Percentiles rank a stretch among this genome's conserved stretches.
These are phyloP conservation scores for Zonotrichia leucophrys DNA, from an alignment of 2,113 vertebrate genomes.

Conservation along the genomic window DNA sequence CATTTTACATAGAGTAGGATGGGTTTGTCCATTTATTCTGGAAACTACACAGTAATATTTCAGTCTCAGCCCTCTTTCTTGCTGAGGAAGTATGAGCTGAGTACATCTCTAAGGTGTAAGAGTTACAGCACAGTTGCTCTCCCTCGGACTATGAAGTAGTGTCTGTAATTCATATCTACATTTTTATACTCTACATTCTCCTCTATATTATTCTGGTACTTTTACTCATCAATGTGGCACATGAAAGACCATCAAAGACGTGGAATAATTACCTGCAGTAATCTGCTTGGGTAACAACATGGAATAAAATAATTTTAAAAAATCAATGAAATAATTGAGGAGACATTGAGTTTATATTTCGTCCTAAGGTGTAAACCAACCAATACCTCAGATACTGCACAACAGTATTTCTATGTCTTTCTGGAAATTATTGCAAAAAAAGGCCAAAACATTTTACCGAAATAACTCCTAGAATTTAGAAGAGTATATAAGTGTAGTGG, in stretches of 20 bases:
- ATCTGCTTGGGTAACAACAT: background rate
- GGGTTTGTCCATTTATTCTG: background rate
- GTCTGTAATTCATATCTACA: background rate
- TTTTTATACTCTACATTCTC: background rate
- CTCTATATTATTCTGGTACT: background rate
- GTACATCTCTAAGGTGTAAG: background rate
- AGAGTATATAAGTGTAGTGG: background rate
- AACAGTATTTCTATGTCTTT: background rate
- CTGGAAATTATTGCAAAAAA: background rate
- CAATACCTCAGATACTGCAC: background rate
- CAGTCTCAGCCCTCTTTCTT: background rate
- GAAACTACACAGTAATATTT: background rate
- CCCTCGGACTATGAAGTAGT: background rate
- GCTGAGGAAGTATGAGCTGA: background rate
- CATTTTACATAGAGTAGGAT: background rate
- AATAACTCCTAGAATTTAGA: background rate
- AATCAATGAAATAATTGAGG: background rate
- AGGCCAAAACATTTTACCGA: background rate
- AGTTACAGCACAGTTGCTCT: background rate
- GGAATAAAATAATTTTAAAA: background rate
- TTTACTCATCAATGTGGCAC: background rate
- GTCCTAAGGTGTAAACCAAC: background rate
- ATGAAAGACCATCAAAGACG: background rate
- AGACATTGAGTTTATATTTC: background rate
- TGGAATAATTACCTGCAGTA: background rate